phyloP scores from a whole-genome alignment of 1,140 invertebrate genomes.

The Polypedilum pembai region DNA sequence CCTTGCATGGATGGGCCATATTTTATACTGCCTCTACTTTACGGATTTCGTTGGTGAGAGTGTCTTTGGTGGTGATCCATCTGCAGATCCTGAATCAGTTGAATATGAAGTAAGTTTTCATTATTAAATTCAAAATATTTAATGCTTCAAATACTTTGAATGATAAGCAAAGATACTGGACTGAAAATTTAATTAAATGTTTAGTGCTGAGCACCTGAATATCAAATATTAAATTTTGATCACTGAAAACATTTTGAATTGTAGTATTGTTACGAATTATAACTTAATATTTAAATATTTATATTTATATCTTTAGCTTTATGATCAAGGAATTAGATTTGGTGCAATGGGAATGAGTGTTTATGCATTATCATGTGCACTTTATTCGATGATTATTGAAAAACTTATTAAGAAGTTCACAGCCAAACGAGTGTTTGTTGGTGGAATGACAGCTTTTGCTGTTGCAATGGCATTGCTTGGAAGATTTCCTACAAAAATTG shows the following conservation, averaged over 20 bases:
- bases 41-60: constrained; percentile 81
- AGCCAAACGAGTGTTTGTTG: constrained; percentile 63
- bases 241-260: no score
- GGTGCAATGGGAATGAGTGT: constrained; percentile 80
- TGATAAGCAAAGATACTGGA: no score
- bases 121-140: not conserved
- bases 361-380: constrained; percentile 73
- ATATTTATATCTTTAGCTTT: constrained; percentile 43
- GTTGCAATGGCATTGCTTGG: constrained; percentile 70
- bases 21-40: constrained; percentile 80
- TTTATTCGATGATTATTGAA: constrained; percentile 72
- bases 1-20: constrained; percentile 81
- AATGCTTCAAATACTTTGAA: no score
- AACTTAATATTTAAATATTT: not conserved
- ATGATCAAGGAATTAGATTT: constrained; percentile 71
- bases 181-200: no score
- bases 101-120: not conserved
- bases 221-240: no score
- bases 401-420: constrained; percentile 63
- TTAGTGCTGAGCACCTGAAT: no score
- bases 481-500: constrained; percentile 52
- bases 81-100: constrained; percentile 39
- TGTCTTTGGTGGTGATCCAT: constrained; percentile 68
- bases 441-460: constrained; percentile 65
- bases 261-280: no score